Conservation (phyloP, 2,888 invertebrate genomes). For the Chloromyia formosa region DNA sequence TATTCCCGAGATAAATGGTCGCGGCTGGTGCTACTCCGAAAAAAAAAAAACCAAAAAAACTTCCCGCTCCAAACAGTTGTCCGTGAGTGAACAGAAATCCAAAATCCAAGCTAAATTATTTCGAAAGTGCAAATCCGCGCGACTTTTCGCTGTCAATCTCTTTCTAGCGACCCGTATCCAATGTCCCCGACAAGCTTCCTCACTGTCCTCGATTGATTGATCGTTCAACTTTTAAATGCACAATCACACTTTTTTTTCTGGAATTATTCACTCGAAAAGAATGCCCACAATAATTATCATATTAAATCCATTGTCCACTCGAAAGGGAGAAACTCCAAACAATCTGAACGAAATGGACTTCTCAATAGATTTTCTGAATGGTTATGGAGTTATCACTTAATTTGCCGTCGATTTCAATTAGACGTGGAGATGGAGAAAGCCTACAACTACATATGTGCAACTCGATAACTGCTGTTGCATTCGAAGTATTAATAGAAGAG, state of each 20-base stretch:
- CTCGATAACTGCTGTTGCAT: background rate
- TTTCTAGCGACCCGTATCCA: too few relatives aligned
- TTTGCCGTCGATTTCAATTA: conserved; percentile 24
- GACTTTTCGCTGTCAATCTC: too few relatives aligned
- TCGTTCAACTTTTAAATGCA: background rate
- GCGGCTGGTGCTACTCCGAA: too few relatives aligned
- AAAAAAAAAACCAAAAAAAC: too few relatives aligned
- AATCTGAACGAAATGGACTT: background rate
- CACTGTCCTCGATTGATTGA: background rate
- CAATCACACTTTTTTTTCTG: background rate
- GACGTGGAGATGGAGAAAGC: conserved; percentile 16
- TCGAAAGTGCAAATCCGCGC: too few relatives aligned
- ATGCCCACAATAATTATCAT: background rate
- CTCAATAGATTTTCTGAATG: background rate
- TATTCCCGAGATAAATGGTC: too few relatives aligned
- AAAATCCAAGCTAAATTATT: too few relatives aligned
- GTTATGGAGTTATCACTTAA: background rate
- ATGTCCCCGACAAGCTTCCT: too few relatives aligned
- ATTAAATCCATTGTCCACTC: background rate
- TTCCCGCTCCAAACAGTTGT: too few relatives aligned
- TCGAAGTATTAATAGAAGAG: conserved; percentile 1
- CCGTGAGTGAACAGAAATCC: too few relatives aligned
- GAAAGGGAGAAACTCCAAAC: background rate
- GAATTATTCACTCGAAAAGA: background rate
- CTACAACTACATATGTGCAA: conserved; percentile 5